Percentiles rank a stretch among this genome's conserved stretches.
Conservation (phyloP, 2,113 vertebrate species). For the Scytalopus superciliaris region DNA sequence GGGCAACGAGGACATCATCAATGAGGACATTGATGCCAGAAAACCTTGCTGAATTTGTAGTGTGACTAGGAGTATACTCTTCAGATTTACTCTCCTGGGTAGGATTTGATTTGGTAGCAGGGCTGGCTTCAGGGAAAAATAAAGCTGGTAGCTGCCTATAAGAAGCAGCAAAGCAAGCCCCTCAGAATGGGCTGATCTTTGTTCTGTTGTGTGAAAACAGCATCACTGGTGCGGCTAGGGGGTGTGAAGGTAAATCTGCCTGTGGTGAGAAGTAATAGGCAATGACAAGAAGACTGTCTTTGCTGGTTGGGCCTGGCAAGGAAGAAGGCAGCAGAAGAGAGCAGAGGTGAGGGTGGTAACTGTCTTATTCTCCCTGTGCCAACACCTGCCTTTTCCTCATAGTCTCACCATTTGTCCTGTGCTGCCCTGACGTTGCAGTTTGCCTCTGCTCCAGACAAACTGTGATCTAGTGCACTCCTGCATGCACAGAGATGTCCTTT, state of each 20-base stretch:
- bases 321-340: not conserved
- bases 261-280: not conserved
- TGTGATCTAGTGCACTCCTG: not conserved
- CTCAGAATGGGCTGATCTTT: not conserved
- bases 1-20: not conserved
- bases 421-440: accelerated
- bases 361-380: not conserved
- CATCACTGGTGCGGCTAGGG: not conserved
- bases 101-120: not conserved
- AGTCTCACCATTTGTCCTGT: accelerated
- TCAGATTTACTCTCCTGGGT: not conserved
- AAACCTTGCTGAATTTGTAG: not conserved
- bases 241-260: not conserved
- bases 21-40: not conserved
- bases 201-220: not conserved
- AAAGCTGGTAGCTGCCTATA: not conserved
- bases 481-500: not conserved
- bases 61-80: not conserved
- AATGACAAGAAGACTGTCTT: not conserved
- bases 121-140: not conserved
- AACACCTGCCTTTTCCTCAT: not conserved
- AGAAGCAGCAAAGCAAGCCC: not conserved
- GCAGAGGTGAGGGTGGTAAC: not conserved
- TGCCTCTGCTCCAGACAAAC: not conserved
- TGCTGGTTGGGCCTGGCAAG: not conserved